Base-by-base conservation (phyloP, 2,113 vertebrate genomes). In the Meriones unguiculatus region DNA sequence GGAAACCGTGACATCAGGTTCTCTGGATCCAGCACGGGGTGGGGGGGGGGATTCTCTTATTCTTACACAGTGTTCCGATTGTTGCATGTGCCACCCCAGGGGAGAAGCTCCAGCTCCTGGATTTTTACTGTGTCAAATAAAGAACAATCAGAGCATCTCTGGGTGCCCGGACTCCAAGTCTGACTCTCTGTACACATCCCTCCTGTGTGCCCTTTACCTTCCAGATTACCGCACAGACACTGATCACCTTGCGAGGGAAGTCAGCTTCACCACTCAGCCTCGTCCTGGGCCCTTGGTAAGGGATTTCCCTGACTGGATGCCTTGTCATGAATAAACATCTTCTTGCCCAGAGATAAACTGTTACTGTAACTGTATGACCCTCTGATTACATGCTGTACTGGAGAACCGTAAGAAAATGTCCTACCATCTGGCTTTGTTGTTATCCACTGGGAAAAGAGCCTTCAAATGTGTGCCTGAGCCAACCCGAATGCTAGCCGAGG, bases 61-160 rank as follows among this genome's bases (percentile, higher is more conserved):
- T 77, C 67, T 91, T 78, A 72, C 52, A 80, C 67, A 85, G 4
- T 59, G 93, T 91, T 93, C 80, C 69, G 52, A 80, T 52, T 46
- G 2, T 76, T 69, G 67, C 3, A 41, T 57, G 81, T 70, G 76
- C 65, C 18, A 28, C 30, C n/a, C 64, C 12, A n/a, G 50, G 2
- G 87, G 11, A 84, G 2, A 69, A 84, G 20, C 3, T 22, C 90
- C 6, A 17, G 17, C 11, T 59, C n/a, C 28, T 72, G 25, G n/a
- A 54, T 20, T 93, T 87, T 86, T 65, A 57, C 69, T 52, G 54
- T 88, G 7, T 35, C 28, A 41, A 81, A 52, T 91, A 18, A 35
- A 89, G 32, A 50, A 64, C 1, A 20, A 46, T 87, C 35, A 90
- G 52, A 67, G 4, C n/a, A 84, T 41, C 46, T 90, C 86, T 28